Base-by-base conservation (phyloP, 2,113 vertebrate genomes). In the Tenrec ecaudatus region DNA sequence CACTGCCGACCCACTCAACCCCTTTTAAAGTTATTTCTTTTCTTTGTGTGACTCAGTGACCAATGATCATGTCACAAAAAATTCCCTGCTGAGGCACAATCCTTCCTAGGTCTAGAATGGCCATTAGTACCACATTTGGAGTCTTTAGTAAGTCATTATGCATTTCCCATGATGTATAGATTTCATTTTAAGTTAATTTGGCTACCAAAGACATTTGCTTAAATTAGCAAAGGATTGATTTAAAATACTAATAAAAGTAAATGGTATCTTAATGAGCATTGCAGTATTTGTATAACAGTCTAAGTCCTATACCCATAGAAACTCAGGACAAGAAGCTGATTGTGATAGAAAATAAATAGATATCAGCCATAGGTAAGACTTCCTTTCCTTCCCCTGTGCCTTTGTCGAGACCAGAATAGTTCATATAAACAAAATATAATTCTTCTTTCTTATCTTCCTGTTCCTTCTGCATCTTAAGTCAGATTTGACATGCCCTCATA, bases 381-480 rank as follows among this genome's bases (percentile, higher is more conserved):
- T 92, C 57, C 36, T 82, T 86, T 82, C 38, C 12, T 69, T 57
- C 75, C 31, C 22, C 53, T 82, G 47, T 53, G 47, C 81, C 53
- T 64, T 85, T 58, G 53, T 86, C 62, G 17, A 22, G 40, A 89
- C 60, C 58, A 88, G 77, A 94, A 94, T 93, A 95, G 85, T 81
- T 91, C 57, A 93, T 80, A 93, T 87, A 96, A 94, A 93, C 88
- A 96, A 91, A 94, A 94, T 93, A 90, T 94, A 90, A 95, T 92
- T 91, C 31, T 95, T 93, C 68, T 88, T 84, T n/a, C 92, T 94
- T 94, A 95, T 93, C 90, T 89, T 85, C 29, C 1, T 81, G 73
- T 47, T 95, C n/a, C 75, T 86, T 91, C 84, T 91, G 78, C 31
- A 81, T 87, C 66, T 91, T 93, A 94, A 95, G 94, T 89, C 69